A percentile compares a stretch with the other conserved stretches of the same genome.
phyloP scores from a whole-genome alignment of 1,140 invertebrate genomes.

The Cydia pomonella region DNA sequence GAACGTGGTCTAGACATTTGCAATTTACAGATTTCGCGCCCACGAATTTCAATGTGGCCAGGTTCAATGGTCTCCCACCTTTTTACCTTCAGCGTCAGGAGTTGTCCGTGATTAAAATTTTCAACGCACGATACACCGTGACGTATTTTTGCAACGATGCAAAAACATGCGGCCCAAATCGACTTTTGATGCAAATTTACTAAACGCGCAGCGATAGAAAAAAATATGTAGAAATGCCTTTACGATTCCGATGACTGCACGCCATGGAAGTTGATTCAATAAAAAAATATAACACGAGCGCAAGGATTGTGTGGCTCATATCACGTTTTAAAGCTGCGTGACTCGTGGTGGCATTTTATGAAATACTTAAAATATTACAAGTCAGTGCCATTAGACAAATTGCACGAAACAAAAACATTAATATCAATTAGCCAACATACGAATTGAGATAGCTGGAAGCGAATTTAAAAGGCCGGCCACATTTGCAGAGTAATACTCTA shows the following conservation, averaged over 20 bases:
- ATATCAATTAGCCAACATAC: conserved; percentile 54
- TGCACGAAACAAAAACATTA: conserved; percentile 47
- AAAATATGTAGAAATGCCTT: conserved; percentile 49
- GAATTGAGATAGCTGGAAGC: conserved; percentile 46
- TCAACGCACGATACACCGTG: conserved; percentile 66
- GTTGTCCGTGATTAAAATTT: conserved; percentile 68
- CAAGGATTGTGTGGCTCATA: background rate
- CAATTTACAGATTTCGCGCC: conserved; percentile 76
- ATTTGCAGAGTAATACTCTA: conserved; percentile 53
- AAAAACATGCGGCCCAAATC: conserved; percentile 59
- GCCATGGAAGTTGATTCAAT: conserved; percentile 52
- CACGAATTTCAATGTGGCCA: conserved; percentile 71
- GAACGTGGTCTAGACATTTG: conserved; percentile 74
- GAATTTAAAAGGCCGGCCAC: conserved; percentile 48
- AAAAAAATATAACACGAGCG: background rate
- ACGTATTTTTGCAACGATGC: conserved; percentile 67
- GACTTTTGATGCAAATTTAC: conserved; percentile 58
- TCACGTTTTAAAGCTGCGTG: background rate
- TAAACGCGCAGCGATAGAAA: conserved; percentile 36
- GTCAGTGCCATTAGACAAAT: conserved; percentile 35
- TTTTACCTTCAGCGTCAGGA: conserved; percentile 51
- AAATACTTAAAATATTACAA: background rate
- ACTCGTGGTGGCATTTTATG: background rate
- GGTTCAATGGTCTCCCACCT: conserved; percentile 70
- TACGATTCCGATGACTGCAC: conserved; percentile 58